Conservation (phyloP, 2,888 invertebrate species). For the Volucella inanis region DNA sequence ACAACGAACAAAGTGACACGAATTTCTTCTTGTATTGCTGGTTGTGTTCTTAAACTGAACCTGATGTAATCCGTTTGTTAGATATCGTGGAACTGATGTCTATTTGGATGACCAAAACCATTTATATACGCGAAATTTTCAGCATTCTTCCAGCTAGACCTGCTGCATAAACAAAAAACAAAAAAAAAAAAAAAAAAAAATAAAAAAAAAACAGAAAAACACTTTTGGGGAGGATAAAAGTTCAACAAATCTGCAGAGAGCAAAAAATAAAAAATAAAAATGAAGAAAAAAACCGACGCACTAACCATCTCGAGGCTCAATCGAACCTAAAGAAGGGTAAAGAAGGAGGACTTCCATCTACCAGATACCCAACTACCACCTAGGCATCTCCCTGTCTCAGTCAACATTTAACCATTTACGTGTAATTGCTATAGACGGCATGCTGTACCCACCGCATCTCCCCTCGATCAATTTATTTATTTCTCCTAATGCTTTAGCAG, state of each 20-base stretch:
- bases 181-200: no score
- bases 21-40: constrained; percentile 25
- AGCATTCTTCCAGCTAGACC: constrained; percentile 52
- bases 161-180: no score
- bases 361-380: constrained; percentile 6
- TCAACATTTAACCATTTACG: constrained; percentile 26
- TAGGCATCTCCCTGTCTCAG: constrained; percentile 3
- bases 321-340: constrained; percentile 48
- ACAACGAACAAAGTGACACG: constrained; percentile 55
- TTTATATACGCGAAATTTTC: constrained; percentile 82
- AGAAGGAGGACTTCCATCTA: constrained; percentile 12
- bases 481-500: constrained; percentile 36
- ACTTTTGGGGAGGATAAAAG: constrained; percentile 74
- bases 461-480: constrained; percentile 29
- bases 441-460: constrained; percentile 21
- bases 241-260: constrained; percentile 51
- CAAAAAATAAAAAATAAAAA: constrained; percentile 20
- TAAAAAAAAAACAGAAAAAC: constrained; percentile 8
- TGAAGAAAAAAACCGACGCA: constrained; percentile 49
- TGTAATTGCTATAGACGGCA: constrained; percentile 34
- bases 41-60: constrained; percentile 53
- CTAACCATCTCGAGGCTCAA: constrained; percentile 13
- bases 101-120: constrained; percentile 83
- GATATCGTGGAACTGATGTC: constrained; percentile 83
- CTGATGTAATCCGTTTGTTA: constrained; percentile 81